phyloP scores from a whole-genome alignment of 2,797 vertebrate genomes.

The Gymnoscopelus braueri region DNA sequence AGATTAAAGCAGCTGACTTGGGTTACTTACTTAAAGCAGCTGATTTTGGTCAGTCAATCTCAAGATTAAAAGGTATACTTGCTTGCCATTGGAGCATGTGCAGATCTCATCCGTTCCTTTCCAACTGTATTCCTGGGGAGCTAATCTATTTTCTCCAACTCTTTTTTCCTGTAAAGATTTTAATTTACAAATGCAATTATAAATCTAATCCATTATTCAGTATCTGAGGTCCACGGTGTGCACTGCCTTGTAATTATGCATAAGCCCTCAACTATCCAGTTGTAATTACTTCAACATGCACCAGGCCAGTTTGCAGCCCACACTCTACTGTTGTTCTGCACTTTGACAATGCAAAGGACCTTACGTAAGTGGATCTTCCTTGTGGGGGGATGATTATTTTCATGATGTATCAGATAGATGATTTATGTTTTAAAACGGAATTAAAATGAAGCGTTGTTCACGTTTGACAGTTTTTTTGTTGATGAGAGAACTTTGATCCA shows the following conservation, averaged over 20 bases:
- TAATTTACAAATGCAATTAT: conserved; percentile 88
- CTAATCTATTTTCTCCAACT: conserved; percentile 50
- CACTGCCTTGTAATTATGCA: conserved; percentile 75
- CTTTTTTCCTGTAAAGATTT: conserved; percentile 63
- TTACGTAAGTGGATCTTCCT: conserved; percentile 24
- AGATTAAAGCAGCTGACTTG: not conserved
- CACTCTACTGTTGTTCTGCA: conserved; percentile 21
- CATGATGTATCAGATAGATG: not conserved
- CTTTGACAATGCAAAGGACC: conserved; percentile 19
- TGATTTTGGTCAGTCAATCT: not conserved
- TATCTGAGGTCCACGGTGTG: conserved; percentile 51
- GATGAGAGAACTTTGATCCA: too few relatives aligned
- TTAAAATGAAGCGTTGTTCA: too few relatives aligned
- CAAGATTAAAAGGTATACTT: conserved; percentile 6
- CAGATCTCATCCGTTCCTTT: conserved; percentile 13
- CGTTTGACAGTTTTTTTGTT: too few relatives aligned
- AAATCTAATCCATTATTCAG: conserved; percentile 79
- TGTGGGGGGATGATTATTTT: conserved; percentile 1
- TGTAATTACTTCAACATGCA: conserved; percentile 77
- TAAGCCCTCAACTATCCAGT: conserved; percentile 60
- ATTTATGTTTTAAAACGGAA: too few relatives aligned
- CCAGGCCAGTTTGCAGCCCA: conserved; percentile 15
- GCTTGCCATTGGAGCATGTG: not conserved
- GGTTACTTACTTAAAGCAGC: not conserved
- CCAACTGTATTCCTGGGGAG: conserved; percentile 31